A percentile compares a stretch with the other conserved stretches of the same genome.
These are phyloP conservation scores for Lepus europaeus DNA, from an alignment of 2,113 vertebrate genomes.

Conservation along the genomic window DNA sequence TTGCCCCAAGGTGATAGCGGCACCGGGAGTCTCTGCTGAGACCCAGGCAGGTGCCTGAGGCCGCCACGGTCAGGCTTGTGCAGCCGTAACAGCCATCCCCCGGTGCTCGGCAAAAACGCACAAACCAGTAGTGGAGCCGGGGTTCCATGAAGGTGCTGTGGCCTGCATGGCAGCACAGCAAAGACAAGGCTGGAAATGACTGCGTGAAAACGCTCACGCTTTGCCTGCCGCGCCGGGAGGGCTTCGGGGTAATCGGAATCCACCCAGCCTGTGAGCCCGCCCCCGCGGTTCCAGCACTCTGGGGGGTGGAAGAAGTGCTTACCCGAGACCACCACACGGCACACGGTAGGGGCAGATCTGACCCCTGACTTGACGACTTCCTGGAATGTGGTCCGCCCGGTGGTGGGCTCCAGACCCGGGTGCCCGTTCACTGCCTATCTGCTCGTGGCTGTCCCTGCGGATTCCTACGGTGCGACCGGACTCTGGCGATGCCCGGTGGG, in stretches of 20 bases:
- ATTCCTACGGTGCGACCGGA: constrained; percentile 11
- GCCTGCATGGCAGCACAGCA: neutral
- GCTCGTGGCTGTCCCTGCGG: neutral
- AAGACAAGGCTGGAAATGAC: neutral
- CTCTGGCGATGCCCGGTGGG: neutral
- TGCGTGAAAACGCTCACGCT: neutral
- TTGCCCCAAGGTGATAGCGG: neutral
- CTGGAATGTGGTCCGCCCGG: neutral
- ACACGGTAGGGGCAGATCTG: neutral
- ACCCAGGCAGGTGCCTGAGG: neutral
- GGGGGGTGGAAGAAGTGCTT: neutral
- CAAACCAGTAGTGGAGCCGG: too few species aligned
- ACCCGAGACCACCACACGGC: neutral
- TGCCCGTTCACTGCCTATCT: neutral
- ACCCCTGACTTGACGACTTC: neutral
- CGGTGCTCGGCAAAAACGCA: too few species aligned
- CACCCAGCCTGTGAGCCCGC: neutral
- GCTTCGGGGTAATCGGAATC: neutral
- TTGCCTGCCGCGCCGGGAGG: neutral
- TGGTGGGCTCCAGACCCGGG: neutral
- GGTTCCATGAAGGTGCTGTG: too few species aligned
- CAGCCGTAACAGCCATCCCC: neutral
- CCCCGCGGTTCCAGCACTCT: neutral
- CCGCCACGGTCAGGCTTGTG: neutral
- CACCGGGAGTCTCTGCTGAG: neutral